phyloP scores from a whole-genome alignment of 2,113 vertebrate species.

The Amazona guildingii region DNA sequence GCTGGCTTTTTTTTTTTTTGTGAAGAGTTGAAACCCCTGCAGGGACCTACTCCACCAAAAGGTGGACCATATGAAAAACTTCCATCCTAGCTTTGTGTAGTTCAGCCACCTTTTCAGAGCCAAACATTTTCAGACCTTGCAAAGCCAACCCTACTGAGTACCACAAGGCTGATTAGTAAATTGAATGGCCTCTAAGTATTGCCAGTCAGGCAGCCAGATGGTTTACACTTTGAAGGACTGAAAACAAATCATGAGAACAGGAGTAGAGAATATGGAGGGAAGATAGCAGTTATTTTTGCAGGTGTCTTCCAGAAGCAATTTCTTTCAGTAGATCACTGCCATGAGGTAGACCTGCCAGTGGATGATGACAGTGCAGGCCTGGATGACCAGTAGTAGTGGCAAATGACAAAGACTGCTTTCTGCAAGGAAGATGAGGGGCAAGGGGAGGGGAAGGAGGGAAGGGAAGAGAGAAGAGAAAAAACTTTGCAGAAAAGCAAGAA shows the following conservation, averaged over 20 bases:
- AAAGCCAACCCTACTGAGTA: not conserved
- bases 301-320: not conserved
- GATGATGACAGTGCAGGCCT: not conserved
- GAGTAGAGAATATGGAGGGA: not conserved
- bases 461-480: not conserved
- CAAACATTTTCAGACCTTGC: not conserved
- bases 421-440: not conserved
- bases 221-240: not conserved
- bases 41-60: not conserved
- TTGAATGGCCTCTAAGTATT: not conserved
- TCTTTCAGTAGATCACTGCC: not conserved
- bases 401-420: not conserved
- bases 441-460: fast-evolving
- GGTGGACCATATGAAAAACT: not conserved
- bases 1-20: not conserved
- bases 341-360: not conserved
- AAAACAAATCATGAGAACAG: not conserved
- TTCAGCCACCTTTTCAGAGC: not conserved
- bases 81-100: not conserved
- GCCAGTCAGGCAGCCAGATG: not conserved
- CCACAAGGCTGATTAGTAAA: not conserved
- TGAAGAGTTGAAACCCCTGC: not conserved
- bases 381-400: not conserved
- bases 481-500: not conserved
- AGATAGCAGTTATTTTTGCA: not conserved